Base-by-base conservation (phyloP, 1,140 invertebrate species). In the Mizuhopecten yessoensis region DNA sequence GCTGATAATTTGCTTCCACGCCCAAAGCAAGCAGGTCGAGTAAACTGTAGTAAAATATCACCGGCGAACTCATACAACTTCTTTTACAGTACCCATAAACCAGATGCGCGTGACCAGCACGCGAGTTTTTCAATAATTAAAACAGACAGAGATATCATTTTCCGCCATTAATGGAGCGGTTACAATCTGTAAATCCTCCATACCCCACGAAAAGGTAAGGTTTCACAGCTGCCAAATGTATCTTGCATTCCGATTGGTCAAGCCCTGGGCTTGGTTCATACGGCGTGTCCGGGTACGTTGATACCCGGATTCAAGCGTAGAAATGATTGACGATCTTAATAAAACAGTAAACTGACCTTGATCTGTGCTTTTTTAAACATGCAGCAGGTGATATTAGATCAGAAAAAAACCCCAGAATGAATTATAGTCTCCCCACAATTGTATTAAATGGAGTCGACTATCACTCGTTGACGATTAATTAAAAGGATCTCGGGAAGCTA, bases 61-160 rank as follows among this genome's bases (percentile, higher is more conserved):
- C 57, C 9, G 23, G 23, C 57, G 29, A 29, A 75, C 57, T 75
- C n/a, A 9, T 75, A 45, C 57, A 75, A 75, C 9, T 75, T 75
- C 57, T 75, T 75, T 75, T 75, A n/a, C n/a, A n/a, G n/a, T n/a
- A 75, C 57, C 57, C 57, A 75, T 75, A 75, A 75, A 75, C 57
- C 57, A 75, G 57, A 75, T 29, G 57, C 57, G 57, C 57, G 57
- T 75, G 57, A 75, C 57, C 57, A 75, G 57, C 57, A 75, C 57
- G 57, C 57, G 57, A 75, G 23, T 23, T 75, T 75, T 75, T 75
- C 57, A 23, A 75, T 75, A 75, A 75, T 75, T 75, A 75, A 75
- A 75, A 75, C 57, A 2, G 57, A 75, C 57, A 75, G 57, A 75
- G 57, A 29, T 75, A 75, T 75, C 57, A 75, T 75, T 75, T 75